Base-by-base conservation (phyloP, 2,888 invertebrate species). In the Prosopocoilus inquinatus region DNA sequence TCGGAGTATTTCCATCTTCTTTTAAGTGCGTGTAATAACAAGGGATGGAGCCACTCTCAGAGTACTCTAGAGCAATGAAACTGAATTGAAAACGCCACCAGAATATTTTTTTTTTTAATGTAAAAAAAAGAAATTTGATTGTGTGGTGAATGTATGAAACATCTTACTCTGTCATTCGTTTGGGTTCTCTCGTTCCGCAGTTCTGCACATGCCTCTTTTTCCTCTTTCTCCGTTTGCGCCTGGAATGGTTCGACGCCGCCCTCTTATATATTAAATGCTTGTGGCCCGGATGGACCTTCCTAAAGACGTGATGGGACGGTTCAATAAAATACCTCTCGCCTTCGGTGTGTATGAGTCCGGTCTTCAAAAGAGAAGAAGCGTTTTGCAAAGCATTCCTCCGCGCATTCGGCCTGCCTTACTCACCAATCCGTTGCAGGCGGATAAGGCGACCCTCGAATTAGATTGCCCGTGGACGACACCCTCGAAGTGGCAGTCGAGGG, bases 391-490 rank as follows among this genome's bases (percentile, higher is more conserved):
- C 33, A 28, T 41, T 38, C 9, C 12, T 32, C 4, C n/a, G 32
- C 34, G 16, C 12, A 35, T 45, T 44, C 28, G 13, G 15, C 39
- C 15, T 38, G 38, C 41, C 16, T 53, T 51, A 80, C 90, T 88
- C 77, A 93, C 93, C 82, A 93, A 78, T 70, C 93, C 93, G 72
- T 89, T 83, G 74, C 93, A 94, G 12, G 91, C 84, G 9, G 91
- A 91, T 53, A 94, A 73, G 12, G 92, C 91, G 48, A 91, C 88
- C 61, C 79, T 83, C 35, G 91, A 91, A 53, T 79, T 78, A 4
- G 82, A 78, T 63, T 90, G 86, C 44, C 88, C 90, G 51, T 84
- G 79, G 58, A 94, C 81, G 65, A 83, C 78, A 63, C 94, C 94
- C 55, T 86, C 86, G 77, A 88, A 92, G 79, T 92, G 92, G 75